Base-by-base conservation (phyloP, 2,888 invertebrate genomes). In the Calameuta idolon region DNA sequence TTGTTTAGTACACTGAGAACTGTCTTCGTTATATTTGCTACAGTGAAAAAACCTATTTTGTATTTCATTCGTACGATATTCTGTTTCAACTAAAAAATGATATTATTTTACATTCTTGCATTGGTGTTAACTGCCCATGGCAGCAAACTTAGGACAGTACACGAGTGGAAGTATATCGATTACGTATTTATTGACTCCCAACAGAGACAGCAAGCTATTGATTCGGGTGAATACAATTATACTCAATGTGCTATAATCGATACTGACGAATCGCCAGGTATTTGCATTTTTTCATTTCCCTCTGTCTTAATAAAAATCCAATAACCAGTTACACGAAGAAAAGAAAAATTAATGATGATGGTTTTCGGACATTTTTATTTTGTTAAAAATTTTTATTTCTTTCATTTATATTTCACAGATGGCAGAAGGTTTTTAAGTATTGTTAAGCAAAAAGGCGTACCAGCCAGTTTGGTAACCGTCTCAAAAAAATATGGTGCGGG, bases 161-260 rank as follows among this genome's bases (percentile, higher is more conserved):
- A 95, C 89, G 93, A 95, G 81, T 97, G 96, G 96, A 95, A 94
- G 81, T 93, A 93, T 76, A 89, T 96, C 1, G 96, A 97, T 89
- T 96, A 94, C 87, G 93, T 93, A 74, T 97, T 94, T 90, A 93
- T 94, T 0, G 93, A 93, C 0, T 89, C 92, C 11, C 89, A 91
- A 11, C 93, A 93, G 34, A 92, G 95, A 40, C 89, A 92, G n/a
- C 87, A 90, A 31, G 95, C 95, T 1, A 92, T 96, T 12, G 87
- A 89, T 11, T 92, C 92, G 33, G 93, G 94, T n/a, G 73, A 81
- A 37, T 90, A 88, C 75, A 69, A 86, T 75, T 77, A 77, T 12
- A 85, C 75, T 0, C 79, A 77, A 5, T 77, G 80, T 34, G n/a
- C 81, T 1, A 77, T 86, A 2, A 84, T 89, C 40, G 89, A 90